phyloP scores from a whole-genome alignment of 2,888 invertebrate species.

The Brachylomia viminalis region DNA sequence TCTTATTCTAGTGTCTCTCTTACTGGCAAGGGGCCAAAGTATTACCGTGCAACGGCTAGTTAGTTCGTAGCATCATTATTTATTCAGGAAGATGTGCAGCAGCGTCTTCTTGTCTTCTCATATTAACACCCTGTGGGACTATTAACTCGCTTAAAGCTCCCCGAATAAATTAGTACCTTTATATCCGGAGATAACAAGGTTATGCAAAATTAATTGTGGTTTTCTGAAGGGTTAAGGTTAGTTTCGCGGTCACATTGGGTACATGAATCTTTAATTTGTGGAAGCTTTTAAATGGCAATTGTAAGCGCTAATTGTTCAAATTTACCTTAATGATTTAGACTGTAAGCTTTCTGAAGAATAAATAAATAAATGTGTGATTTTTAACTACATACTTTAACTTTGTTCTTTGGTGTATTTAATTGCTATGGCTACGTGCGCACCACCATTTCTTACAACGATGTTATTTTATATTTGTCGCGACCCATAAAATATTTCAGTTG shows the following conservation, averaged over 20 bases:
- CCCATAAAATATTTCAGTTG: neutral
- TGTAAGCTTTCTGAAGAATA: neutral
- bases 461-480: neutral
- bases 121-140: neutral
- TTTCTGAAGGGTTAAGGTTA: too few relatives aligned
- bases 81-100: neutral
- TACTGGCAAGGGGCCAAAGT: slow-evolving; percentile 5
- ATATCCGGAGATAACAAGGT: neutral
- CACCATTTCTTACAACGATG: neutral
- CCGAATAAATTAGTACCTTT: neutral
- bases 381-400: neutral
- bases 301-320: neutral
- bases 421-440: neutral
- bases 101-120: neutral
- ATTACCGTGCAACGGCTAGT: neutral
- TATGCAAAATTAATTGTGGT: neutral
- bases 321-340: neutral
- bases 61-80: slow-evolving; percentile 5
- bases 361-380: neutral
- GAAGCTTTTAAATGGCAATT: neutral
- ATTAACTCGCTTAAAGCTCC: neutral
- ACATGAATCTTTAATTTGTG: neutral
- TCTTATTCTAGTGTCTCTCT: neutral
- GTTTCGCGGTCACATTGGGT: too few relatives aligned
- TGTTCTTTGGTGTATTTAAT: neutral